Evolutionary conservation across 2,113 vertebrate species (phyloP), one percentile per base, ranked within the genome.

Genomic region (Phoxinus phoxinus): DNA sequence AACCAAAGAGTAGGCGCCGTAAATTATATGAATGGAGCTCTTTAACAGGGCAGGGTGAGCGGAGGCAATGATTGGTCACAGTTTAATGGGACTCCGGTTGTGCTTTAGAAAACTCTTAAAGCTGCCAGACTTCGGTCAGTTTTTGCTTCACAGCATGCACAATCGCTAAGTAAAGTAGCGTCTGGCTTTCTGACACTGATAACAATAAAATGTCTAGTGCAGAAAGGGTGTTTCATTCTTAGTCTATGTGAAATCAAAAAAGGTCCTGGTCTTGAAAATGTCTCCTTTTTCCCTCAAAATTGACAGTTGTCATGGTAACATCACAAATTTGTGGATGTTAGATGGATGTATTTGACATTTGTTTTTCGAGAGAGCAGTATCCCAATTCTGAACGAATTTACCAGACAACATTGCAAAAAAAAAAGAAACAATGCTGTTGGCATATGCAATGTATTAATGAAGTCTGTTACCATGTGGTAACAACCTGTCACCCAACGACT

Each of bases 41-140:
- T 67, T 67, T 81, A 81, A 67, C 21, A 56, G 81, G 65, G 48
- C 48, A 72, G 81, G 81, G 63, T 72, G 48, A 83, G 11, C 46
- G 13, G 65, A 83, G 81, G 81, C 65, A 71, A 72, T 83, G 81
- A 83, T 58, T 83, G 81, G 81, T 72, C 81, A 83, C 63, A 72
- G 63, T 83, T 83, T 83, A 83, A 83, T 83, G 48, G 81, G 48
- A 83, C 63, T 56, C 81, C 1, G 81, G 65, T 71, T 83, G 81
- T 71, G 46, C 81, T 83, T 83, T 83, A 56, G 81, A 83, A 81
- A 72, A 83, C 65, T 83, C 63, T 83, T 83, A 83, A 83, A 83
- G 9, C 81, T 71, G 81, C 48, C 81, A 69, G 46, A 48, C 48
- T 83, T 58, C 0, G 44, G 80, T 48, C 44, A 21, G 15, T 82